Evolutionary conservation across 2,888 invertebrate species (phyloP).

Genomic region (Ctenicera cuprea): DNA sequence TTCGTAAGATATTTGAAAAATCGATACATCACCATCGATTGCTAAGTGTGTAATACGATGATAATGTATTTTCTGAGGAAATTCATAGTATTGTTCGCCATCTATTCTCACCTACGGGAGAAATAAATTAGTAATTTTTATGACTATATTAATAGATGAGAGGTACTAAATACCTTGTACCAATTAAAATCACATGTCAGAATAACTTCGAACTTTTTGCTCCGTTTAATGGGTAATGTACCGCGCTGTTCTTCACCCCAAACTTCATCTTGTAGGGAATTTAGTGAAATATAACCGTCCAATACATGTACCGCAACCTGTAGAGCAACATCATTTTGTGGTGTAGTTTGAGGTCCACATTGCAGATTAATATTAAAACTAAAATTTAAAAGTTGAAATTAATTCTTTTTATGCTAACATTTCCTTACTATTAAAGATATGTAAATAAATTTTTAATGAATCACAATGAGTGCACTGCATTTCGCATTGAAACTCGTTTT

Average conservation of each 20-base stretch:
- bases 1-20: conserved; percentile 81
- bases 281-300: conserved; percentile 77
- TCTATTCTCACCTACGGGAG: conserved; percentile 83
- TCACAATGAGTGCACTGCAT: too few species aligned
- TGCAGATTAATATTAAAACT: neutral
- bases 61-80: conserved; percentile 82
- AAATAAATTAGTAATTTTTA: neutral
- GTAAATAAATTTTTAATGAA: too few species aligned
- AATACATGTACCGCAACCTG: conserved; percentile 80
- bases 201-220: conserved; percentile 83
- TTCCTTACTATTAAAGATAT: too few species aligned
- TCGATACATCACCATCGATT: conserved; percentile 84
- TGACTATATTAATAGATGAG: neutral
- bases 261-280: conserved; percentile 74
- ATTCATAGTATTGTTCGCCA: conserved; percentile 85
- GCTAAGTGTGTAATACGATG: conserved; percentile 80
- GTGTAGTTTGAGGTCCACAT: conserved; percentile 76
- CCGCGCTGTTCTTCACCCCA: conserved; percentile 79
- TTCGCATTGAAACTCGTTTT: too few species aligned
- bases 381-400: too few species aligned
- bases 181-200: conserved; percentile 78
- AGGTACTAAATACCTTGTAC: conserved; percentile 58
- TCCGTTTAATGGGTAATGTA: conserved; percentile 77
- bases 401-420: too few species aligned
- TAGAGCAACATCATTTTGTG: conserved; percentile 85